phyloP scores from a whole-genome alignment of 2,888 invertebrate species.

The Drosophila infuscata region DNA sequence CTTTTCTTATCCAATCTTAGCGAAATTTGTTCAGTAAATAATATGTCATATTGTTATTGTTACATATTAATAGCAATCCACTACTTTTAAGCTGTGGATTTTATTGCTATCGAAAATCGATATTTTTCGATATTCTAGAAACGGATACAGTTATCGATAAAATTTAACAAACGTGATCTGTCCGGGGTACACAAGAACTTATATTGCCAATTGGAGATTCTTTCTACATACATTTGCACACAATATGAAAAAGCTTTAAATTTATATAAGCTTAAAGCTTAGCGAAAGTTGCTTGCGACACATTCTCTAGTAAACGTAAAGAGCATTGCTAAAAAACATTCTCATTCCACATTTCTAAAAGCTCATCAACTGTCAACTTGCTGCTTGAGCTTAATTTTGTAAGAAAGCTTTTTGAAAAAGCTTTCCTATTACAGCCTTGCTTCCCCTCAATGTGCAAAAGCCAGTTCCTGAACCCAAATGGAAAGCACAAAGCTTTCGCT shows the following conservation, averaged over 20 bases:
- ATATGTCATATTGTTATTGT: background rate
- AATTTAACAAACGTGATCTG: background rate
- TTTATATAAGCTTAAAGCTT: background rate
- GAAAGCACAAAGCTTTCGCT: slow-evolving; percentile 13
- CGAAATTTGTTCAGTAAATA: background rate
- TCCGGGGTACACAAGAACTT: background rate
- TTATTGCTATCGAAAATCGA: background rate
- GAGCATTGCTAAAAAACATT: background rate
- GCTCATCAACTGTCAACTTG: background rate
- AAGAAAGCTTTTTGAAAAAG: background rate
- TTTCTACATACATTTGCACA: background rate
- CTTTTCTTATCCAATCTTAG: background rate
- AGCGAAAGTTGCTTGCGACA: background rate
- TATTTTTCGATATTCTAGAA: background rate
- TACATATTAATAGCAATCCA: background rate
- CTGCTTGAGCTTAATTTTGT: background rate
- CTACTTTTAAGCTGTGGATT: background rate
- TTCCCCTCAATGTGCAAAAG: background rate
- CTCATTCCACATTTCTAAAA: background rate
- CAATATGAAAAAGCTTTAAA: background rate
- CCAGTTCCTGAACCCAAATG: background rate
- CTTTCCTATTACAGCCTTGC: background rate
- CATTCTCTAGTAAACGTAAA: background rate
- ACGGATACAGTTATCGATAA: background rate
- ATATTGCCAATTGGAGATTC: background rate